Conservation (phyloP, 2,113 vertebrate genomes). For the Mustela lutreola region DNA sequence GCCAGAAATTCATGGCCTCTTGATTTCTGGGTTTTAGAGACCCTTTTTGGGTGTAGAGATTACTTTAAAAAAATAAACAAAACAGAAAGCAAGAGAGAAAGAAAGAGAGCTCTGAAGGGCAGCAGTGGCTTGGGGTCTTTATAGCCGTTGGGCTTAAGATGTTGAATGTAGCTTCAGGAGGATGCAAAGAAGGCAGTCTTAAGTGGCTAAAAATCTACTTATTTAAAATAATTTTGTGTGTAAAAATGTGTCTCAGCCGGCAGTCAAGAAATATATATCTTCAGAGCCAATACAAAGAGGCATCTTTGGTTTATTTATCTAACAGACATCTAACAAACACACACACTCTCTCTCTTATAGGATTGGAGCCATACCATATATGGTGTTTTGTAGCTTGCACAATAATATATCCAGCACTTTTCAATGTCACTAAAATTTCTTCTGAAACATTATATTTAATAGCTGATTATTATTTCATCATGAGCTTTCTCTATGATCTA, state of each 20-base stretch:
- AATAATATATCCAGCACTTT: constrained; percentile 15
- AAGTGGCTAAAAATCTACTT: neutral
- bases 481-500: neutral
- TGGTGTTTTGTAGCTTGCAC: neutral
- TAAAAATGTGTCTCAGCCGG: neutral
- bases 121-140: neutral
- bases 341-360: neutral
- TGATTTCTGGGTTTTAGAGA: neutral
- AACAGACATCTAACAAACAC: neutral
- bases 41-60: neutral
- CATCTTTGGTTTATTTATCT: neutral
- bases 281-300: neutral
- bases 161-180: neutral
- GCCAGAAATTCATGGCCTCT: neutral
- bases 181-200: neutral
- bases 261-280: neutral
- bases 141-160: neutral
- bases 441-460: neutral
- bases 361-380: neutral
- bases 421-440: neutral
- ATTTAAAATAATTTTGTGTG: neutral
- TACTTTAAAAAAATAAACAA: neutral
- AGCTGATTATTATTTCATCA: neutral
- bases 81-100: neutral
- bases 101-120: neutral